Percentiles rank a stretch among this genome's conserved stretches.
Evolutionary conservation across 2,113 vertebrate genomes (phyloP).

Genomic region (Macquaria australasica): DNA sequence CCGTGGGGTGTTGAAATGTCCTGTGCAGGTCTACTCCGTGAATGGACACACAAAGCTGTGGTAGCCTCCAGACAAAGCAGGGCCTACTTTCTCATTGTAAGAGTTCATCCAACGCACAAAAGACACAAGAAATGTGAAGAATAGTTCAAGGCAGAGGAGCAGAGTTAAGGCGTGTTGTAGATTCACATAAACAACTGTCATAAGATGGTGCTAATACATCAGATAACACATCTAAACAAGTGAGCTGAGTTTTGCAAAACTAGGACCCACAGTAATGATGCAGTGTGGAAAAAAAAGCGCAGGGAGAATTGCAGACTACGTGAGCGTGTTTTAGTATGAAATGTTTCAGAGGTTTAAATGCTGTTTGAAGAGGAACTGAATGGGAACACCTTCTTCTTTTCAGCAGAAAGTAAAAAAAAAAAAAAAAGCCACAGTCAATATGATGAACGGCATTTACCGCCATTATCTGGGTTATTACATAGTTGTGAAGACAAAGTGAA

Average conservation of each 20-base stretch:
- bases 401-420: neutral
- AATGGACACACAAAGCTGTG: neutral
- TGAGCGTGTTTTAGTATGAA: neutral
- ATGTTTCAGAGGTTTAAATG: neutral
- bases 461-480: neutral
- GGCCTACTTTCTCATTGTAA: neutral
- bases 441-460: neutral
- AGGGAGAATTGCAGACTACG: neutral
- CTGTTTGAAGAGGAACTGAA: constrained; percentile 27
- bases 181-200: constrained; percentile 34
- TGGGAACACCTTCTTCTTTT: neutral
- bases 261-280: neutral
- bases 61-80: constrained; percentile 5
- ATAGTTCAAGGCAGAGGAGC: neutral
- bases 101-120: neutral
- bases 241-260: neutral
- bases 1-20: constrained; percentile 27
- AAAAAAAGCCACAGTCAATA: neutral
- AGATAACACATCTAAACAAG: constrained; percentile 39
- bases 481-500: constrained; percentile 7
- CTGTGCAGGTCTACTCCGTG: constrained; percentile 3
- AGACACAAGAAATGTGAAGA: constrained; percentile 18
- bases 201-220: constrained; percentile 30
- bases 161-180: neutral
- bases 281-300: neutral